Evolutionary conservation across 2,888 invertebrate species (phyloP).

Genomic region (Muschampia plurimacula): DNA sequence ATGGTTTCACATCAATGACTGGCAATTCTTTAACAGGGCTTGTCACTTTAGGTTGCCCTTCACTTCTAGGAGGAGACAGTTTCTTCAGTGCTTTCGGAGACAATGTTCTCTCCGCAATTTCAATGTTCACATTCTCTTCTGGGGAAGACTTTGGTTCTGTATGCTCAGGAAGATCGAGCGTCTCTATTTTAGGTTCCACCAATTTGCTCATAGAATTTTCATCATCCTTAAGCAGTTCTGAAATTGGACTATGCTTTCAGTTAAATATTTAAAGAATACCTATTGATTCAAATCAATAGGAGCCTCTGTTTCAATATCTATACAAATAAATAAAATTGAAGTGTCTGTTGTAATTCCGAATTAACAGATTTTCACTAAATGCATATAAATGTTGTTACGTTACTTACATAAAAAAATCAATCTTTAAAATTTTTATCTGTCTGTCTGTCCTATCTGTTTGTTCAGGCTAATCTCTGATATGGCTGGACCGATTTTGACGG

Average conservation of each 20-base stretch:
- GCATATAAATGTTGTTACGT: too few relatives aligned
- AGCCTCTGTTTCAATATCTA: too few relatives aligned
- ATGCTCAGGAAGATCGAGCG: conserved; percentile 27
- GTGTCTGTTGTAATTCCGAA: too few relatives aligned
- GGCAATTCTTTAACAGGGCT: conserved; percentile 52
- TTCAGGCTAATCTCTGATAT: too few relatives aligned
- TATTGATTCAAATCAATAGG: background rate
- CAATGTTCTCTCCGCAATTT: conserved; percentile 8
- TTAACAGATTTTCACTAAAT: too few relatives aligned
- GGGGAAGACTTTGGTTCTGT: conserved; percentile 28
- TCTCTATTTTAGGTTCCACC: conserved; percentile 20
- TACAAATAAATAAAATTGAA: too few relatives aligned
- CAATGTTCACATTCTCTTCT: conserved; percentile 43
- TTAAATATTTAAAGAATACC: background rate
- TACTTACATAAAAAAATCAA: too few relatives aligned
- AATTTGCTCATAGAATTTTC: conserved; percentile 29
- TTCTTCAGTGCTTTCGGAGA: conserved; percentile 19
- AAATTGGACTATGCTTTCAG: conserved; percentile 22
- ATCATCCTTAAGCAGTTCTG: conserved; percentile 32
- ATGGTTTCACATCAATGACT: conserved; percentile 41
- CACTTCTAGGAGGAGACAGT: conserved; percentile 22
- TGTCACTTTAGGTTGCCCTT: conserved; percentile 49
- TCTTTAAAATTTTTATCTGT: too few relatives aligned
- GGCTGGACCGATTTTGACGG: too few relatives aligned
- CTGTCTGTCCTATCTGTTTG: too few relatives aligned